These are phyloP conservation scores for Xylophagus ater DNA, from an alignment of 2,888 invertebrate species.

Conservation along the genomic window DNA sequence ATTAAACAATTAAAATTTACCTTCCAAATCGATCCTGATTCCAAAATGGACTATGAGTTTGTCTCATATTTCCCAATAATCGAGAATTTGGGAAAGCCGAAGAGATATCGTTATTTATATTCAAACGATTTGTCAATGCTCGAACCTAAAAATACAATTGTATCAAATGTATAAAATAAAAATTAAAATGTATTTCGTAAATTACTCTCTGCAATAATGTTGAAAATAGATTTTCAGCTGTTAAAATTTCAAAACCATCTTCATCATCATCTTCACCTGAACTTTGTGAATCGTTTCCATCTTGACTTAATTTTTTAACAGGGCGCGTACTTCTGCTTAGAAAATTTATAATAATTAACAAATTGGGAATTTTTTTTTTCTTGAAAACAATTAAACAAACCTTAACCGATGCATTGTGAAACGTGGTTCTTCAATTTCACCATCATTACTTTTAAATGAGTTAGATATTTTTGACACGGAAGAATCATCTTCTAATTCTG, in stretches of 20 bases:
- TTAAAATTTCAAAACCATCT: slow-evolving; percentile 82
- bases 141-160: slow-evolving; percentile 48
- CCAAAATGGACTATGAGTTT: slow-evolving; percentile 38
- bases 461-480: slow-evolving; percentile 48
- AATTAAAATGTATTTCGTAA: slow-evolving; percentile 11
- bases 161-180: background rate
- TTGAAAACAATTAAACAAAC: slow-evolving; percentile 28
- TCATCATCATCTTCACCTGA: slow-evolving; percentile 82
- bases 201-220: slow-evolving; percentile 70
- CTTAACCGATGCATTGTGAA: slow-evolving; percentile 56
- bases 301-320: slow-evolving; percentile 44
- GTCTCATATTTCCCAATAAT: slow-evolving; percentile 44
- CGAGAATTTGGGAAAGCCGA: slow-evolving; percentile 52
- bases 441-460: slow-evolving; percentile 45
- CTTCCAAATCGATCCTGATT: slow-evolving; percentile 36
- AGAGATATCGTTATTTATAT: slow-evolving; percentile 64
- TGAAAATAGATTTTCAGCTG: slow-evolving; percentile 83
- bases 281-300: slow-evolving; percentile 72
- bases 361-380: background rate
- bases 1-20: slow-evolving; percentile 24
- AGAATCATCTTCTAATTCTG: slow-evolving; percentile 56
- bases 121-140: slow-evolving; percentile 71
- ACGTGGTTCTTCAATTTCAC: slow-evolving; percentile 45
- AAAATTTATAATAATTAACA: slow-evolving; percentile 2
- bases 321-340: slow-evolving; percentile 54